These are phyloP conservation scores for Sinosuthora webbiana DNA, from an alignment of 2,113 vertebrate genomes.

Conservation along the genomic window DNA sequence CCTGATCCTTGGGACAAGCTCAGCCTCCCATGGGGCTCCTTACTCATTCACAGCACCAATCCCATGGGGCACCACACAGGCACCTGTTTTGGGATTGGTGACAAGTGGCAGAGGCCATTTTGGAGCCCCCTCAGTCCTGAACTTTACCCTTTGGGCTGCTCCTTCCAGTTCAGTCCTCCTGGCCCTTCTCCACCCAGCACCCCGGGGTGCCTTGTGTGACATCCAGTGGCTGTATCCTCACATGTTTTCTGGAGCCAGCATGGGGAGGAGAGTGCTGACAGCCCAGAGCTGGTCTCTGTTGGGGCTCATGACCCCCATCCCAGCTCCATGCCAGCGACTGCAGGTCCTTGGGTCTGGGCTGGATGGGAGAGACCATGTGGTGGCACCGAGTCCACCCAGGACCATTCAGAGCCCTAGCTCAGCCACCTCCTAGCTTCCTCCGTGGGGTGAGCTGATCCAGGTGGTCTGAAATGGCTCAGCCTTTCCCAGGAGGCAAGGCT, in stretches of 20 bases:
- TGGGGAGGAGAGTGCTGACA: background rate
- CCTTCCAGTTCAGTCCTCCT: background rate
- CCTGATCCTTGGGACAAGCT: background rate
- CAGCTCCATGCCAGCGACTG: fast-evolving
- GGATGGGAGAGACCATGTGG: background rate
- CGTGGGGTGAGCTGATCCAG: background rate
- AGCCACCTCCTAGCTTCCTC: background rate
- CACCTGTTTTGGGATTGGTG: background rate
- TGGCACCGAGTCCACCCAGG: background rate
- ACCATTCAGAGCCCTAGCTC: background rate
- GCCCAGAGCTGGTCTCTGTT: background rate
- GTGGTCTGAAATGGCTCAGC: background rate
- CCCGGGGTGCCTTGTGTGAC: background rate
- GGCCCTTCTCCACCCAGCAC: background rate
- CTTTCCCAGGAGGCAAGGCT: background rate
- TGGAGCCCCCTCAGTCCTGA: background rate
- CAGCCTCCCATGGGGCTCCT: background rate
- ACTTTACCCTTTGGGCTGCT: background rate
- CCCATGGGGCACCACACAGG: fast-evolving
- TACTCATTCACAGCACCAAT: fast-evolving
- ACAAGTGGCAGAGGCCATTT: background rate
- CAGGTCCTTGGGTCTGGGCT: background rate
- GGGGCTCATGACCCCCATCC: fast-evolving
- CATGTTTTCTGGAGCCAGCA: background rate
- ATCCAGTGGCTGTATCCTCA: background rate